A percentile compares a stretch with the other conserved stretches of the same genome.
phyloP scores from a whole-genome alignment of 2,113 vertebrate species.

The Mohoua ochrocephala region DNA sequence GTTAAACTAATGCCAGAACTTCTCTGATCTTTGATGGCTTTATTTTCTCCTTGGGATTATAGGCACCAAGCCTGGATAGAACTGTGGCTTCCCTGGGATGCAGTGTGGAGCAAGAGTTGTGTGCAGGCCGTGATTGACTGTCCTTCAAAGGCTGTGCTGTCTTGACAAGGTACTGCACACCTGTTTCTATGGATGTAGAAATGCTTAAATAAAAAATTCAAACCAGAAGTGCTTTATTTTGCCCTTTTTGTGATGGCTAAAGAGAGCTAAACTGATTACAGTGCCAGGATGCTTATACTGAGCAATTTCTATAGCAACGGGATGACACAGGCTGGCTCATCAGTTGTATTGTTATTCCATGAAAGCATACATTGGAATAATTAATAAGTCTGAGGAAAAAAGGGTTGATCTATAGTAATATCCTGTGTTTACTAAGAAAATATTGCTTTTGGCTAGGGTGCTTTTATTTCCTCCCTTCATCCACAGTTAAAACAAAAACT shows the following conservation, averaged over 20 bases:
- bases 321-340: not conserved
- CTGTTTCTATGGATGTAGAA: not conserved
- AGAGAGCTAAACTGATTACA: not conserved
- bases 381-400: not conserved
- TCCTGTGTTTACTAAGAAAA: not conserved
- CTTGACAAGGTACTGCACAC: not conserved
- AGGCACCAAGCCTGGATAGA: not conserved
- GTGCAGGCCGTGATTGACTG: accelerated
- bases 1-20: not conserved
- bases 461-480: not conserved
- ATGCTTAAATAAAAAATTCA: not conserved
- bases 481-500: not conserved
- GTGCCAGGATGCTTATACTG: not conserved
- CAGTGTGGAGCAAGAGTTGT: not conserved
- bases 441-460: not conserved
- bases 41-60: not conserved
- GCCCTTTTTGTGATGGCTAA: not conserved
- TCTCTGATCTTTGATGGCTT: not conserved
- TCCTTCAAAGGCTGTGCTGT: not conserved
- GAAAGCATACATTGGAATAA: not conserved
- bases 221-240: not conserved
- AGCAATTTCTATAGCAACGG: not conserved
- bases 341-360: not conserved
- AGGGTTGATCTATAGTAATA: not conserved
- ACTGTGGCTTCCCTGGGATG: not conserved